Percentiles rank a stretch among this genome's conserved stretches.
Conservation (phyloP, 30 jellyfish, hydroid and myxozoan species). For the Sanderia malayensis region DNA sequence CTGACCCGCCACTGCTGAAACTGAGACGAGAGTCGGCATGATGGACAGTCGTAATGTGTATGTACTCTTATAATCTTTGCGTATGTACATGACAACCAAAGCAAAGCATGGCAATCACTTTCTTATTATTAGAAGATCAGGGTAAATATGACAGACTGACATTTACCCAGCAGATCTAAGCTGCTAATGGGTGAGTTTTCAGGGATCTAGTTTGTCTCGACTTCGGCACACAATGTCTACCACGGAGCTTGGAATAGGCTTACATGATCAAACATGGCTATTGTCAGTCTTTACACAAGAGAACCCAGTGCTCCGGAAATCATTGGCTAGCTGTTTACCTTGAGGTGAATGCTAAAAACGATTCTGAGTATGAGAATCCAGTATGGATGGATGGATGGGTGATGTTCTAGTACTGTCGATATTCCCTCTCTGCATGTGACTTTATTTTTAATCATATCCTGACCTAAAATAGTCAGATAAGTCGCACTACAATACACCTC, state of each 20-base stretch:
- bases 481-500: neutral
- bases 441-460: neutral
- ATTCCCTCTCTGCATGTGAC: neutral
- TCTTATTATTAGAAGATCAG: neutral
- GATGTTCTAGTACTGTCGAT: too few relatives aligned
- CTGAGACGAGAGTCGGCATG: too few relatives aligned
- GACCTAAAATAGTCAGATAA: conserved; percentile 14
- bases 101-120: too few relatives aligned
- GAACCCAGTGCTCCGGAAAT: conserved; percentile 58
- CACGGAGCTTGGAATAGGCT: conserved; percentile 18
- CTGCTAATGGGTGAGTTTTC: conserved; percentile 36
- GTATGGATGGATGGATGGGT: too few relatives aligned
- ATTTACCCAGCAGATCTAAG: conserved; percentile 22
- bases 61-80: neutral
- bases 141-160: neutral
- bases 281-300: conserved; percentile 37
- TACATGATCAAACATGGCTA: conserved; percentile 36
- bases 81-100: neutral
- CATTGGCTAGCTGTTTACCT: conserved; percentile 27
- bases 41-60: too few relatives aligned
- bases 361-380: neutral
- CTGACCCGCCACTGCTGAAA: too few relatives aligned
- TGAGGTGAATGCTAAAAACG: conserved; percentile 14
- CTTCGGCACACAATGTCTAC: conserved; percentile 53
- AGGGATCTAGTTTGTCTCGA: conserved; percentile 50